phyloP scores from a whole-genome alignment of 2,113 vertebrate species.

The Actenoides lindsayi region DNA sequence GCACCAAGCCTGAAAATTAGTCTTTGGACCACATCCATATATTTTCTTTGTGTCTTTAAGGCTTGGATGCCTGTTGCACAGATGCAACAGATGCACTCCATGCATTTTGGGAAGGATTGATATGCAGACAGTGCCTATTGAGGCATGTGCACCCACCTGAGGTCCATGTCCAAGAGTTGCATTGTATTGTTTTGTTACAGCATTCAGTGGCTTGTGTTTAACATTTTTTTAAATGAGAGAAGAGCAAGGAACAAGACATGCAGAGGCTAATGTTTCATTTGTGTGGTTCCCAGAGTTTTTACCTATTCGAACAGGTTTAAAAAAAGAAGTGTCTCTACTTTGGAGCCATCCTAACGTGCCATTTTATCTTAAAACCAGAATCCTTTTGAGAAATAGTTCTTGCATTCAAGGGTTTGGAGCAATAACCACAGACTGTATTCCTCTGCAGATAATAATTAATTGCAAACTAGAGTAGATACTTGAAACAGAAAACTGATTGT shows the following conservation, averaged over 20 bases:
- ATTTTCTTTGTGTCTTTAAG: not conserved
- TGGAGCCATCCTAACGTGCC: not conserved
- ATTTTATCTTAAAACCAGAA: not conserved
- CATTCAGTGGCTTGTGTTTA: not conserved
- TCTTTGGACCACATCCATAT: not conserved
- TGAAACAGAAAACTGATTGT: not conserved
- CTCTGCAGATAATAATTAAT: not conserved
- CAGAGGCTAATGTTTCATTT: not conserved
- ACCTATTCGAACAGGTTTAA: not conserved
- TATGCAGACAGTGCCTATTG: not conserved
- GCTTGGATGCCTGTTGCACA: not conserved
- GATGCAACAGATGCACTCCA: not conserved
- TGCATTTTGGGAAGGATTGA: not conserved
- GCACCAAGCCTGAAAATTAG: not conserved
- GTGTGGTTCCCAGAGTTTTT: not conserved
- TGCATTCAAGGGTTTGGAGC: not conserved
- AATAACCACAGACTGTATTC: not conserved
- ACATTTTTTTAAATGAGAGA: constrained; percentile 14
- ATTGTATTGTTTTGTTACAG: not conserved
- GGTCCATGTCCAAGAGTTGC: not conserved
- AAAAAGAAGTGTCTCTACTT: not conserved
- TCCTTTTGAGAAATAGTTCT: not conserved
- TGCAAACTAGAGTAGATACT: constrained; percentile 6
- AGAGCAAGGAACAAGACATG: not conserved
- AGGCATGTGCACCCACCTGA: not conserved